A percentile compares a stretch with the other conserved stretches of the same genome.
Conservation (phyloP, 2,888 invertebrate genomes). For the Bellardia pandia region DNA sequence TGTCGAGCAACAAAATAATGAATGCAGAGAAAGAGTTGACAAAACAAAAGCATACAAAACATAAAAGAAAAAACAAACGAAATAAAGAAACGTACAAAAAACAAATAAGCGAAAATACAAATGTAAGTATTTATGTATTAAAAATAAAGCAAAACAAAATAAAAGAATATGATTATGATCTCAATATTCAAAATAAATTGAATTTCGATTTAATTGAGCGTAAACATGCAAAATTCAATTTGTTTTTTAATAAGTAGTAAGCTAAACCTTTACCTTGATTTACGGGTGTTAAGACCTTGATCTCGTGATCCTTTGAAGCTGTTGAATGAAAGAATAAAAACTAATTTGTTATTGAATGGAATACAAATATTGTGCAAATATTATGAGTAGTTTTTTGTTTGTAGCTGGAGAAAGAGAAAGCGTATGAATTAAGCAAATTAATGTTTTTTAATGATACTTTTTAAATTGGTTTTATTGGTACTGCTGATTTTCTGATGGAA, state of each 20-base stretch:
- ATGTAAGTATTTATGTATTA: constrained; percentile 6
- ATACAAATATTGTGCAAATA: background rate
- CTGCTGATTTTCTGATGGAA: constrained; percentile 28
- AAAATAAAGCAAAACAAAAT: constrained; percentile 69
- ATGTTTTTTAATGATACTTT: constrained; percentile 22
- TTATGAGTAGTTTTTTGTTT: constrained; percentile 16
- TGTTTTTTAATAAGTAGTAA: background rate
- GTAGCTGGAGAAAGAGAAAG: constrained; percentile 50
- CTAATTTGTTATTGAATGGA: background rate
- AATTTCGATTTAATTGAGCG: constrained; percentile 15
- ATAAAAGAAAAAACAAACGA: constrained; percentile 61
- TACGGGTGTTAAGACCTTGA: constrained; percentile 85
- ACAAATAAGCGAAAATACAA: constrained; percentile 71
- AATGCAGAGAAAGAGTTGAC: constrained; percentile 76
- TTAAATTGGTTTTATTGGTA: constrained; percentile 19
- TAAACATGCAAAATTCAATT: constrained; percentile 50
- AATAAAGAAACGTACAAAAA: constrained; percentile 76
- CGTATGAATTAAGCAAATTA: constrained; percentile 73
- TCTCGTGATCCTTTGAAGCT: constrained; percentile 88
- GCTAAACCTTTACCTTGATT: constrained; percentile 81
- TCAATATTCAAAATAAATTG: constrained; percentile 70
- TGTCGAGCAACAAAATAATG: constrained; percentile 64
- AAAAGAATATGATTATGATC: constrained; percentile 62
- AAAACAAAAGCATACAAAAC: constrained; percentile 79
- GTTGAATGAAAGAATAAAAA: constrained; percentile 73